Conservation (phyloP, 2,113 vertebrate species). For the Macrotus californicus region DNA sequence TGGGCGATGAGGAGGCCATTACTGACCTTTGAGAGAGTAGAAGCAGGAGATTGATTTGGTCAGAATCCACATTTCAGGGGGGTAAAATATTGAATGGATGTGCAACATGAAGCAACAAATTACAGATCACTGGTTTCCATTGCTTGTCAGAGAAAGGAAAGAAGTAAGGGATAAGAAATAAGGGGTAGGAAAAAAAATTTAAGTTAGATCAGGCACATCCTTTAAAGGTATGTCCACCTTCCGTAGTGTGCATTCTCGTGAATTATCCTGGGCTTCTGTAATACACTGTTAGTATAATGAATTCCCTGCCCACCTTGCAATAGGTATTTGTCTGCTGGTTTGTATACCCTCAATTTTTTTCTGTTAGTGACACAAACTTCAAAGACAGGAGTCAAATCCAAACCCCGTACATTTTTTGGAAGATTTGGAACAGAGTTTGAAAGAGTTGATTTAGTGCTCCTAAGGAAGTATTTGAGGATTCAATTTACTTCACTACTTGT, state of each 20-base stretch:
- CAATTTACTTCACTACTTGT: neutral
- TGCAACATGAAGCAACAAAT: neutral
- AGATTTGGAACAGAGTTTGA: neutral
- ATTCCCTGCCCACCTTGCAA: neutral
- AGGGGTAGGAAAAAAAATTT: neutral
- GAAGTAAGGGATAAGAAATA: neutral
- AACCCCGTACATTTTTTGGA: neutral
- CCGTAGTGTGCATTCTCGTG: neutral
- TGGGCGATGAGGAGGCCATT: neutral
- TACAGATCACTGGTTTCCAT: neutral
- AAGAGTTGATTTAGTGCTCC: neutral
- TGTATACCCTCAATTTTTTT: neutral
- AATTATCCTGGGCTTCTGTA: neutral
- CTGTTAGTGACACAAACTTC: neutral
- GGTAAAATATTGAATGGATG: neutral
- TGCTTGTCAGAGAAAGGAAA: neutral
- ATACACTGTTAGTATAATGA: neutral
- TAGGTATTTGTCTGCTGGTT: neutral
- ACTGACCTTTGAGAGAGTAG: neutral
- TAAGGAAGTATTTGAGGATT: neutral
- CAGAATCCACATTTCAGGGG: neutral
- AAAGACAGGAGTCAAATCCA: neutral
- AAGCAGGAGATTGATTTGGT: neutral
- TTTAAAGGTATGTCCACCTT: neutral
- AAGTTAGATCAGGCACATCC: neutral